Conservation (phyloP, 35 echinoderm and acorn worm genomes). For the Apostichopus japonicus region DNA sequence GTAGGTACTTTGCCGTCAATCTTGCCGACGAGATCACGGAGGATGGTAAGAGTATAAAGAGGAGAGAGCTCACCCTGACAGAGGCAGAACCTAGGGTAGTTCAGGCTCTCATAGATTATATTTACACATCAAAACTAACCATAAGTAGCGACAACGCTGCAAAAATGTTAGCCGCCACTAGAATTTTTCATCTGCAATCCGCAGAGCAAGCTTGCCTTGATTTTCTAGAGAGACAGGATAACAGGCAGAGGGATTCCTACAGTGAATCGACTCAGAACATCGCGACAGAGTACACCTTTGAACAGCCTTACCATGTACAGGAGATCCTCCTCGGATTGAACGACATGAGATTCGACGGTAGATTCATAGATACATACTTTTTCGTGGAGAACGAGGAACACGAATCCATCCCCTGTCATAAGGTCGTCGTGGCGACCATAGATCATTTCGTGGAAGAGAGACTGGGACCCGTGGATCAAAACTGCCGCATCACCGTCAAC, state of each 20-base stretch:
- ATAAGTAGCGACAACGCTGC: constrained; percentile 84
- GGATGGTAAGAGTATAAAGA: constrained; percentile 66
- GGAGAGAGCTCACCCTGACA: constrained; percentile 72
- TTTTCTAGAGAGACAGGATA: constrained; percentile 77
- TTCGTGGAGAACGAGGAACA: constrained; percentile 70
- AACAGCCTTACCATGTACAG: constrained; percentile 94
- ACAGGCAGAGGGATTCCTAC: constrained; percentile 49
- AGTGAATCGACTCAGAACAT: constrained; percentile 66
- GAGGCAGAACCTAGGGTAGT: constrained; percentile 82
- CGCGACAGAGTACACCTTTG: constrained; percentile 79
- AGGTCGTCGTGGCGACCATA: constrained; percentile 92
- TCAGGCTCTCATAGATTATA: constrained; percentile 84
- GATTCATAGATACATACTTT: constrained; percentile 82
- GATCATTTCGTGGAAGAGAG: constrained; percentile 83
- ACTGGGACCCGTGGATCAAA: constrained; percentile 53
- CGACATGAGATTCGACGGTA: constrained; percentile 81
- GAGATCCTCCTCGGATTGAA: constrained; percentile 95
- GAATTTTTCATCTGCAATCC: constrained; percentile 83
- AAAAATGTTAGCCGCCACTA: constrained; percentile 73
- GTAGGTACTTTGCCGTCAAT: constrained; percentile 82
- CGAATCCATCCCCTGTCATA: constrained; percentile 68
- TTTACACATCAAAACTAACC: constrained; percentile 91
- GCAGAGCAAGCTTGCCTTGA: constrained; percentile 91
- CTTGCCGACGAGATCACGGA: constrained; percentile 84
- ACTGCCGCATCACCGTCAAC: constrained; percentile 69